Conservation (phyloP, 2,797 vertebrate species). For the Buceros bicornis region DNA sequence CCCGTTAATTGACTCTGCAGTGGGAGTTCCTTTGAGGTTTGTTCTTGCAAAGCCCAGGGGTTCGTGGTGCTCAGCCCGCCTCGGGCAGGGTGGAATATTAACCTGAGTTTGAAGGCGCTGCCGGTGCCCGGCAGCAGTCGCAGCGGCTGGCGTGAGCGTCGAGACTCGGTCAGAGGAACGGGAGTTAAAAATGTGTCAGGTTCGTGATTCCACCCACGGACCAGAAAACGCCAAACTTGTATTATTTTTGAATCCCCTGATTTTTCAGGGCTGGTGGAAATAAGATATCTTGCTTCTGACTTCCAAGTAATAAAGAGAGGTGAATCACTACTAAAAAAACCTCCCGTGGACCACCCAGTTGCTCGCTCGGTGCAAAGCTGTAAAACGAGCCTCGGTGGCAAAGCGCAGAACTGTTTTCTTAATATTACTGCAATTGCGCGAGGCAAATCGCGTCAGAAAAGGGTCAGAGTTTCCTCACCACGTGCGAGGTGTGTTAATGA, state of each 20-base stretch:
- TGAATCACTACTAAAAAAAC: slow-evolving; percentile 47
- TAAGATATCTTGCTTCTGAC: slow-evolving; percentile 37
- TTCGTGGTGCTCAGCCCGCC: background rate
- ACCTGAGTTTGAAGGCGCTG: background rate
- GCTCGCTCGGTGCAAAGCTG: background rate
- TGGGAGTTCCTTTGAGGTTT: background rate
- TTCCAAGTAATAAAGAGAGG: slow-evolving; percentile 62
- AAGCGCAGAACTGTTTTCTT: slow-evolving; percentile 14
- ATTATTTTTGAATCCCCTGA: slow-evolving; percentile 52
- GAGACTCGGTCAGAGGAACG: background rate
- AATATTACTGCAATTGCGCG: background rate
- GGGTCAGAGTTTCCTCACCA: background rate
- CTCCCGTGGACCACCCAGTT: slow-evolving; percentile 63
- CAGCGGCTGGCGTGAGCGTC: background rate
- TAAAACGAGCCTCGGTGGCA: background rate
- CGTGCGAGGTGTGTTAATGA: slow-evolving; percentile 37
- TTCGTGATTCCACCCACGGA: background rate
- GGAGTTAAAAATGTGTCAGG: background rate
- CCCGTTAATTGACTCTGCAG: background rate
- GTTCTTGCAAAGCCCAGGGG: background rate
- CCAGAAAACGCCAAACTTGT: slow-evolving; percentile 12
- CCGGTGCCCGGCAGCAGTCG: background rate
- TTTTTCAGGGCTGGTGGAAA: slow-evolving; percentile 67
- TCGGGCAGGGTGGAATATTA: accelerated
- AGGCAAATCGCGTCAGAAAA: background rate